These are phyloP conservation scores for Caretta caretta DNA, from an alignment of 2,113 vertebrate genomes.

Conservation along the genomic window DNA sequence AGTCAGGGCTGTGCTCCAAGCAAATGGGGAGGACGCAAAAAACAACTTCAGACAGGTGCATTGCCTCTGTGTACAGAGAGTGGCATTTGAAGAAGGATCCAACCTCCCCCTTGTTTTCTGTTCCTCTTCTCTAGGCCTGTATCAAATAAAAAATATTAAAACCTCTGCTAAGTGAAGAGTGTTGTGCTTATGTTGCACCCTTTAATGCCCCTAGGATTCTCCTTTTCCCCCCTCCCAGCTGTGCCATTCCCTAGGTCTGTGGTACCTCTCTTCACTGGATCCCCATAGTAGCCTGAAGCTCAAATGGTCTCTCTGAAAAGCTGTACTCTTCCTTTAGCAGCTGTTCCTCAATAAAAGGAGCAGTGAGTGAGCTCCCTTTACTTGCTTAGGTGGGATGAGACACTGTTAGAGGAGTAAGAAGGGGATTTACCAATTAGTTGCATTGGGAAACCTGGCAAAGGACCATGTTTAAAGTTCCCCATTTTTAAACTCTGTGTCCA, in stretches of 20 bases:
- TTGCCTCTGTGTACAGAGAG: background rate
- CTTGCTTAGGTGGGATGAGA: background rate
- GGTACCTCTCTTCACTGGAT: background rate
- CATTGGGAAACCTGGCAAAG: background rate
- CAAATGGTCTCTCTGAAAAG: background rate
- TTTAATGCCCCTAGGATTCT: slow-evolving; percentile 32
- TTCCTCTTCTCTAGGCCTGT: slow-evolving; percentile 25
- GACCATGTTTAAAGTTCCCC: background rate
- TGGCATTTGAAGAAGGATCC: slow-evolving; percentile 54
- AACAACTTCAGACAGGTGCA: background rate
- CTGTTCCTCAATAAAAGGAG: background rate
- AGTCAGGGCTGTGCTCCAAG: background rate
- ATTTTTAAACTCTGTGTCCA: background rate
- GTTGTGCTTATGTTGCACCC: slow-evolving; percentile 49
- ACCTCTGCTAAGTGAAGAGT: slow-evolving; percentile 39
- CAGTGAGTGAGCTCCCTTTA: background rate
- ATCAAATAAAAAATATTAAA: slow-evolving; percentile 75
- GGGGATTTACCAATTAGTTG: background rate
- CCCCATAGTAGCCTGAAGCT: background rate
- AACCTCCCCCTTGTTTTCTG: slow-evolving; percentile 33
- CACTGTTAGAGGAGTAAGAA: background rate
- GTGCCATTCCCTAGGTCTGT: background rate
- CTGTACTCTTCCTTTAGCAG: background rate
- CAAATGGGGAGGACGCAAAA: background rate
- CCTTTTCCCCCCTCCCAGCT: background rate